Conservation (phyloP, 2,797 vertebrate genomes). For the Danio kyathit region DNA sequence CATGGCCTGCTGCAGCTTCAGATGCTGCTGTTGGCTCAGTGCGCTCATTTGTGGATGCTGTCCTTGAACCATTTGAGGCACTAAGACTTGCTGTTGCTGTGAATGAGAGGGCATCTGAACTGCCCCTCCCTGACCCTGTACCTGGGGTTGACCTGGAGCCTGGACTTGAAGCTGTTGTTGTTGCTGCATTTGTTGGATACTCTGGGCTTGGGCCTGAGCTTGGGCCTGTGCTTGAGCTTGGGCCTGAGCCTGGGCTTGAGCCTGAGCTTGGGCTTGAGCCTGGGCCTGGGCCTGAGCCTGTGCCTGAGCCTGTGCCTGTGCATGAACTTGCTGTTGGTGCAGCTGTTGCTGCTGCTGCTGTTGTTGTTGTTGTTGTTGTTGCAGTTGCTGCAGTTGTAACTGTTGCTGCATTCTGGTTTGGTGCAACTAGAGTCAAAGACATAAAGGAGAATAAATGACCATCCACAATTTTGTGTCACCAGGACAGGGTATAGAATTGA, state of each 20-base stretch:
- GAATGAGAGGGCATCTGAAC: conserved; percentile 85
- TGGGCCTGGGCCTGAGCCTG: conserved; percentile 62
- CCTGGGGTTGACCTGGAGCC: conserved; percentile 62
- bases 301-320: conserved; percentile 48
- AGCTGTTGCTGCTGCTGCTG: conserved; percentile 61
- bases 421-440: conserved; percentile 70
- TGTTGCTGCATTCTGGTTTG: conserved; percentile 73
- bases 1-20: conserved; percentile 83
- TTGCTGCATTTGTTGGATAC: conserved; percentile 58
- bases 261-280: conserved; percentile 59
- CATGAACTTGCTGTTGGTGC: conserved; percentile 64
- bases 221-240: conserved; percentile 43
- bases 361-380: conserved; percentile 66
- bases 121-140: conserved; percentile 75
- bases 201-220: conserved; percentile 57
- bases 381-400: conserved; percentile 57
- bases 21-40: conserved; percentile 82
- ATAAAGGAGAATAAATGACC: neutral
- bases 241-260: conserved; percentile 28
- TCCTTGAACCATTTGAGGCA: conserved; percentile 82
- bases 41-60: conserved; percentile 83
- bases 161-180: conserved; percentile 69
- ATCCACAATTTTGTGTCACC: too few relatives aligned
- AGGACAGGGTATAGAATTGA: too few relatives aligned
- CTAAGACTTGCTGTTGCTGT: conserved; percentile 79